Base-by-base conservation (phyloP, 2,797 vertebrate species). In the Hippoglossus hippoglossus region DNA sequence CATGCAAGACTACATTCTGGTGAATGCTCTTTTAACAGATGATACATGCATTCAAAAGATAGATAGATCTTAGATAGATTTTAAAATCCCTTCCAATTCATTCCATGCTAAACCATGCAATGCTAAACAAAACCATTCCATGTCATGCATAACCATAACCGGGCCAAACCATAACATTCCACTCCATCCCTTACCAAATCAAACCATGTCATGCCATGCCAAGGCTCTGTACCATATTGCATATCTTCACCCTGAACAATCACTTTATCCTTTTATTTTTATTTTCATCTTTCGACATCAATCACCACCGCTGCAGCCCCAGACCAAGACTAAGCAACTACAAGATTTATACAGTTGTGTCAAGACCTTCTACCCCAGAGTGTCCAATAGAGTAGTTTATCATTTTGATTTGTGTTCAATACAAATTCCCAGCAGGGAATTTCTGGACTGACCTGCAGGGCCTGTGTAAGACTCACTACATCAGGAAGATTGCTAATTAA, bases 291-390 rank as follows among this genome's bases (percentile, higher is more conserved):
- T 28, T 57, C 55, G 57, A 71, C 49, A 15, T 9, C 34, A 62
- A 61, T n/a, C 44, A 6, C 18, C 26, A 34, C 22, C 22, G 22
- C 69, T 50, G 7, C 63, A 71, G 44, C 5, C 4, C 44, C 44
- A 46, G 18, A 46, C 12, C 15, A 44, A 6, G 41, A 16, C 41
- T 31, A 21, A 46, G 46, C 8, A 57, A 67, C 34, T 18, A 18
- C 25, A 28, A 51, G 55, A 79, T 64, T 73, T 64, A 68, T 57
- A 55, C 49, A 60, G 60, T 26, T 44, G 26, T 62, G 71, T 56
- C 44, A 28, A 57, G 28, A 55, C 67, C 67, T 52, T 64, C 63
- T 18, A 53, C 55, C 56, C 36, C 4, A 49, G 41, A 51, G 54
- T 52, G 63, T 18, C 44, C 25, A 26, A 21, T 47, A 6, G 64